A percentile compares a stretch with the other conserved stretches of the same genome.
These are phyloP conservation scores for Himalopsyche anomala DNA, from an alignment of 2,888 invertebrate genomes.

Conservation along the genomic window DNA sequence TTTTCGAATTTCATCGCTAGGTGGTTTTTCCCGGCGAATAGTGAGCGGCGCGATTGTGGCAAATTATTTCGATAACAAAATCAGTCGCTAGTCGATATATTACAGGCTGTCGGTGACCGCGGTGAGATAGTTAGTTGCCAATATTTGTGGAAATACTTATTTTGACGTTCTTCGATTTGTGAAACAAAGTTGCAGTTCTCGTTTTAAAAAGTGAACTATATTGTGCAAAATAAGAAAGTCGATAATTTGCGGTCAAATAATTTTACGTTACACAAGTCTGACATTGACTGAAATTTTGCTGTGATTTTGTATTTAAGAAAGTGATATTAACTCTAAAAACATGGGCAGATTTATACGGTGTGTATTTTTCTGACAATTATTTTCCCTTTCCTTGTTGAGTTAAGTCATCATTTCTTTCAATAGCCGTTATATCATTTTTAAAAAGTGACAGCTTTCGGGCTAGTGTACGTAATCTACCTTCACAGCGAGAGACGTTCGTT, in stretches of 20 bases:
- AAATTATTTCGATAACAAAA: background rate
- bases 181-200: background rate
- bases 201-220: background rate
- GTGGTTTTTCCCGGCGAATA: conserved; percentile 29
- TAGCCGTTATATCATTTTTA: no score
- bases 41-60: background rate
- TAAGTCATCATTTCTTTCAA: no score
- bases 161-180: conserved; percentile 8
- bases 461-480: no score
- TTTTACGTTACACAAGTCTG: background rate
- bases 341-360: conserved; percentile 58
- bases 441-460: no score
- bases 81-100: conserved; percentile 49
- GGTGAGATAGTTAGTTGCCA: conserved; percentile 17
- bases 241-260: background rate
- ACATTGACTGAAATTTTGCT: conserved; percentile 47
- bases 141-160: conserved; percentile 4
- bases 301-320: conserved; percentile 46
- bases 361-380: conserved; percentile 16
- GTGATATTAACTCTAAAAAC: conserved; percentile 51
- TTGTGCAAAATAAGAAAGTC: conserved; percentile 6
- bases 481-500: no score
- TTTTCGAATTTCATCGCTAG: background rate
- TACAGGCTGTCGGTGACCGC: conserved; percentile 8
- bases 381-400: no score